Percentiles rank a stretch among this genome's conserved stretches.
phyloP scores from a whole-genome alignment of 2,113 vertebrate genomes.

The Formicarius rufipectus region DNA sequence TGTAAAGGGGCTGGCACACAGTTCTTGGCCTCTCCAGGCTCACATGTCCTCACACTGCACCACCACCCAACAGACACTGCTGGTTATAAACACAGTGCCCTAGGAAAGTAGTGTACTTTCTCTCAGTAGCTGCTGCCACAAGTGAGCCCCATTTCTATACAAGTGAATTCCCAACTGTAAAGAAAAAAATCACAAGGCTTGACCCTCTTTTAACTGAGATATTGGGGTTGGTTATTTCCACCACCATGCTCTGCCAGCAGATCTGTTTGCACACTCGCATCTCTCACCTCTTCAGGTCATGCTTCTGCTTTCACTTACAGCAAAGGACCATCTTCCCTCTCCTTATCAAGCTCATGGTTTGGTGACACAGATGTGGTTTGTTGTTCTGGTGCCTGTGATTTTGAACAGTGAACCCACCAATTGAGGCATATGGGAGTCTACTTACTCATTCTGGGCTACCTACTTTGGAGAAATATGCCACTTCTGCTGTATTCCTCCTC shows the following conservation, averaged over 20 bases:
- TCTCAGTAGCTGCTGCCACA: not conserved
- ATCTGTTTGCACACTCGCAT: not conserved
- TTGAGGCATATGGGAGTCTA: not conserved
- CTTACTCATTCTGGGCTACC: not conserved
- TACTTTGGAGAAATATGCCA: not conserved
- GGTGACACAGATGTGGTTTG: not conserved
- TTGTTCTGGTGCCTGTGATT: not conserved
- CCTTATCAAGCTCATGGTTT: not conserved
- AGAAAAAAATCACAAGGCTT: not conserved
- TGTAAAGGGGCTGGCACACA: rapidly evolving
- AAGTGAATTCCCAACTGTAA: not conserved
- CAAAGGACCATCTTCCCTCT: not conserved
- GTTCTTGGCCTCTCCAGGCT: not conserved
- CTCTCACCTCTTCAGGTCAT: not conserved
- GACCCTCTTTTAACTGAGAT: not conserved
- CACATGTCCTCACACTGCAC: rapidly evolving
- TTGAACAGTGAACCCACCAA: not conserved
- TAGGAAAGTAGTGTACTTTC: not conserved
- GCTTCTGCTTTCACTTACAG: not conserved
- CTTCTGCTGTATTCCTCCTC: not conserved
- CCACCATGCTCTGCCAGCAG: not conserved
- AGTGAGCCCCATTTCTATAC: not conserved
- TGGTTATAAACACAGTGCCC: not conserved
- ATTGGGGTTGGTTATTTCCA: not conserved
- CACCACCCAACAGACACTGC: not conserved